Percentiles rank a stretch among this genome's conserved stretches.
phyloP scores from a whole-genome alignment of 2,888 invertebrate species.

The Pollenia griseotomentosa region DNA sequence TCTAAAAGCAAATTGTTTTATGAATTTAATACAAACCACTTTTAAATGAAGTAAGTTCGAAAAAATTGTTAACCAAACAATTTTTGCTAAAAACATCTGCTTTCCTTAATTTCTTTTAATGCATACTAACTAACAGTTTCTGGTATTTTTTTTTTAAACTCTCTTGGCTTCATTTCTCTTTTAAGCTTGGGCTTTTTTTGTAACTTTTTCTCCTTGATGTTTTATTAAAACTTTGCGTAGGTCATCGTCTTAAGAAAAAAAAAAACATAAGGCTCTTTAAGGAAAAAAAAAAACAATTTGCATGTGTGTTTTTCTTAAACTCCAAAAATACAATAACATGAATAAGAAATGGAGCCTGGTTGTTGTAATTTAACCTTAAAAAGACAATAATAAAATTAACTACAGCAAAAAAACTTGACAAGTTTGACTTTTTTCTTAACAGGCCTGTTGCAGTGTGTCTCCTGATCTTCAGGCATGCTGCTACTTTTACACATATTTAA shows the following conservation, averaged over 20 bases:
- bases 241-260: slow-evolving; percentile 77
- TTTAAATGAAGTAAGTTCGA: too few relatives aligned
- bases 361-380: slow-evolving; percentile 70
- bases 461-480: slow-evolving; percentile 63
- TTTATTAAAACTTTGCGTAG: slow-evolving; percentile 77
- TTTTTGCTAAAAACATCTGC: slow-evolving; percentile 62
- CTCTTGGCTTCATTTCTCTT: slow-evolving; percentile 21
- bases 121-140: background rate
- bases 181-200: slow-evolving; percentile 38
- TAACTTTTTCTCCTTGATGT: slow-evolving; percentile 8
- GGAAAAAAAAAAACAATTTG: slow-evolving; percentile 57
- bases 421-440: slow-evolving; percentile 27
- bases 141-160: slow-evolving; percentile 12
- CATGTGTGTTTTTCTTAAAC: slow-evolving; percentile 73
- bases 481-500: slow-evolving; percentile 47
- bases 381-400: slow-evolving; percentile 52
- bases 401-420: slow-evolving; percentile 51
- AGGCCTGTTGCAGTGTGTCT: slow-evolving; percentile 68
- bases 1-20: too few relatives aligned
- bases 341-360: slow-evolving; percentile 60
- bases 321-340: slow-evolving; percentile 68
- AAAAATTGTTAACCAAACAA: slow-evolving; percentile 16
- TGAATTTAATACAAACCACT: too few relatives aligned
- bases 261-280: slow-evolving; percentile 74
- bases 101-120: slow-evolving; percentile 61